A percentile compares a stretch with the other conserved stretches of the same genome.
These are phyloP conservation scores for Sthenelais limicola DNA, from an alignment of 2,888 invertebrate genomes.

Conservation along the genomic window DNA sequence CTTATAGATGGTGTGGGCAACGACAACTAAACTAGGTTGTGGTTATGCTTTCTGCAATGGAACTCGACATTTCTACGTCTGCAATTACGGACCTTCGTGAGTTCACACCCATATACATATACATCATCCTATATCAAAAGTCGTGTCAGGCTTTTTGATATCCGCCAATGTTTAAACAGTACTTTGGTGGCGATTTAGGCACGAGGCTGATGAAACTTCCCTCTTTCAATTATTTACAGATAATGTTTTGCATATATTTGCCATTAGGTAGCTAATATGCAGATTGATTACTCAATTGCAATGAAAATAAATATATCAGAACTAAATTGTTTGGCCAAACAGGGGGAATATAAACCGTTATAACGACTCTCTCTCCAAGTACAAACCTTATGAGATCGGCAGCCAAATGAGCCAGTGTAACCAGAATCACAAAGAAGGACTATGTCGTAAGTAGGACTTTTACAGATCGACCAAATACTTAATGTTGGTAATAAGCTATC, in stretches of 20 bases:
- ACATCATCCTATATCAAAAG: too few species aligned
- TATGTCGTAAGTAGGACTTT: conserved; percentile 43
- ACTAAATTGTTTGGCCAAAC: too few species aligned
- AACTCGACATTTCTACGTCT: conserved; percentile 46
- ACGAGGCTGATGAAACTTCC: too few species aligned
- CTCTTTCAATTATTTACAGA: too few species aligned
- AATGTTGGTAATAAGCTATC: too few species aligned
- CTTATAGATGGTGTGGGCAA: conserved; percentile 44
- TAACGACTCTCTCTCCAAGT: conserved; percentile 16
- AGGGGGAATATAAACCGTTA: conserved; percentile 42
- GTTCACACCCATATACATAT: conserved; percentile 1
- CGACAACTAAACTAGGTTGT: conserved; percentile 48
- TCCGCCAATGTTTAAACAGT: neutral
- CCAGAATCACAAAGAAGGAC: conserved; percentile 33
- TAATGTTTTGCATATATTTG: too few species aligned
- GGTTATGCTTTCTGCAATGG: conserved; percentile 49
- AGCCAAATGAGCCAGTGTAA: conserved; percentile 31
- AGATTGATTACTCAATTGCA: too few species aligned
- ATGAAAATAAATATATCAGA: too few species aligned
- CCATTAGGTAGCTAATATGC: too few species aligned
- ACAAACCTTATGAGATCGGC: conserved; percentile 42
- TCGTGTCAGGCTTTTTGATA: neutral
- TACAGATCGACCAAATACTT: neutral
- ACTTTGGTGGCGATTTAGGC: too few species aligned
- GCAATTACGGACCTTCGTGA: conserved; percentile 48